These are phyloP conservation scores for Trichogramma pretiosum DNA, from an alignment of 1,140 invertebrate species.

Conservation along the genomic window DNA sequence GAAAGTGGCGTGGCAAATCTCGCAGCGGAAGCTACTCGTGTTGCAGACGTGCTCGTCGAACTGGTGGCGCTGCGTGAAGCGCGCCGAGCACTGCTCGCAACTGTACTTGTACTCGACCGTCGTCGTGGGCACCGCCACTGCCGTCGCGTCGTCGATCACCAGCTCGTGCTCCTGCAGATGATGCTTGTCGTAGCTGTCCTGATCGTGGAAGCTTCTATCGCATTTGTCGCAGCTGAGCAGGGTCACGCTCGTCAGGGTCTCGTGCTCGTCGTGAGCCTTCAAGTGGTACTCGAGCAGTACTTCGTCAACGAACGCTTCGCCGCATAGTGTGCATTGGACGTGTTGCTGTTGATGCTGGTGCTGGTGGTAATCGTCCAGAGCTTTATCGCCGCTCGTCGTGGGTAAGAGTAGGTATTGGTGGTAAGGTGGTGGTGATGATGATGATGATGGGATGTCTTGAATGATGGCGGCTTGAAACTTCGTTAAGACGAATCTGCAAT, in stretches of 20 bases:
- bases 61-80: constrained; percentile 36
- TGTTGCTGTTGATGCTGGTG: too few relatives aligned
- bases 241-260: constrained; percentile 8
- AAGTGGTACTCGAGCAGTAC: constrained; percentile 30
- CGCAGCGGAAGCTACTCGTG: constrained; percentile 40
- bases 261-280: constrained; percentile 14
- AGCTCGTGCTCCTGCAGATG: constrained; percentile 24
- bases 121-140: neutral
- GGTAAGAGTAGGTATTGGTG: constrained; percentile 23
- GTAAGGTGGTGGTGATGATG: constrained; percentile 22
- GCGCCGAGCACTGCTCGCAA: constrained; percentile 63
- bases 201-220: constrained; percentile 29
- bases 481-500: constrained; percentile 43
- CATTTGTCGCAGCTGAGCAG: constrained; percentile 37
- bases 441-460: constrained; percentile 15
- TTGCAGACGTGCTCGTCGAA: constrained; percentile 37
- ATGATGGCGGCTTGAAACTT: constrained; percentile 33
- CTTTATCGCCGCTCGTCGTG: too few relatives aligned
- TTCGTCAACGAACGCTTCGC: constrained; percentile 37
- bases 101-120: constrained; percentile 38
- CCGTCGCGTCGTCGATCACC: neutral
- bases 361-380: too few relatives aligned
- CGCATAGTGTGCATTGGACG: constrained; percentile 35
- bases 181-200: constrained; percentile 28
- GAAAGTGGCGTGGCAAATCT: constrained; percentile 44